phyloP scores from a whole-genome alignment of 2,888 invertebrate genomes.

The Spisula solida region DNA sequence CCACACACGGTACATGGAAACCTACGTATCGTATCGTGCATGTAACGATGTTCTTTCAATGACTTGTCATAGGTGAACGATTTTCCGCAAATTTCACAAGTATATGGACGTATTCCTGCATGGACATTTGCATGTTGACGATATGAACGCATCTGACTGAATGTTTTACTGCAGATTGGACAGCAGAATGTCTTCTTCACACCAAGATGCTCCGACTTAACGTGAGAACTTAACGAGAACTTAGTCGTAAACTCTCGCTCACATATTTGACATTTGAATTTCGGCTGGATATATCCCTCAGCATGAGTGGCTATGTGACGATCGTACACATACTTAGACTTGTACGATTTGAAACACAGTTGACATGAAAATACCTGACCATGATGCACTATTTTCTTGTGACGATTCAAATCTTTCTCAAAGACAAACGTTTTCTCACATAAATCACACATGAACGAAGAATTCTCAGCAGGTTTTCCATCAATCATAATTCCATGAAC shows the following conservation, averaged over 20 bases:
- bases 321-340: constrained; percentile 75
- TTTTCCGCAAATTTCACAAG: constrained; percentile 82
- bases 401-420: constrained; percentile 79
- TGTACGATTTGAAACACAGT: constrained; percentile 80
- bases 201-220: constrained; percentile 81
- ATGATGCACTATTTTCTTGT: constrained; percentile 74
- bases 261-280: constrained; percentile 80
- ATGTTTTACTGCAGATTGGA: constrained; percentile 83
- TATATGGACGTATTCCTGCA: constrained; percentile 80
- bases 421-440: constrained; percentile 80
- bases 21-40: constrained; percentile 84
- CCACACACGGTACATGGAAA: constrained; percentile 87
- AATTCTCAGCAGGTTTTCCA: constrained; percentile 32
- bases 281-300: constrained; percentile 77
- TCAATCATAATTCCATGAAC: constrained; percentile 73
- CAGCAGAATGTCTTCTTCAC: constrained; percentile 79
- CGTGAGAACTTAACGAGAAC: constrained; percentile 79
- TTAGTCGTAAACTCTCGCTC: constrained; percentile 80
- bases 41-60: constrained; percentile 84
- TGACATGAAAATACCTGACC: constrained; percentile 76
- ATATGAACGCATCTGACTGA: constrained; percentile 81
- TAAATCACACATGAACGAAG: constrained; percentile 73
- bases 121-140: constrained; percentile 83
- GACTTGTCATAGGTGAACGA: constrained; percentile 83
- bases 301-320: constrained; percentile 79